phyloP scores from a whole-genome alignment of 2,113 vertebrate genomes.

The Hemicordylus capensis region DNA sequence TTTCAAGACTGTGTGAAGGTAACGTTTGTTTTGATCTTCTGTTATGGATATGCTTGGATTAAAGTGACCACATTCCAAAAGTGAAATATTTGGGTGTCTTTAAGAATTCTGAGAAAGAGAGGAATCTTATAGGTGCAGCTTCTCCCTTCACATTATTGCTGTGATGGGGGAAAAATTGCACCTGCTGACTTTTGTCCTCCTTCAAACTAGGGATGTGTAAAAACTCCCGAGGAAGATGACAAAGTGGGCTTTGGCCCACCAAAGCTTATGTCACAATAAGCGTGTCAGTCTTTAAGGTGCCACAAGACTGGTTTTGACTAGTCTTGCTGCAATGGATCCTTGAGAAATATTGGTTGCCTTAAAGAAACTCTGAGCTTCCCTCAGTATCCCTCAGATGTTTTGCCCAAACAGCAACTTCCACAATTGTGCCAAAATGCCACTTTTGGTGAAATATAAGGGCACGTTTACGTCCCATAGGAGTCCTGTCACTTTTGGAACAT shows the following conservation, averaged over 20 bases:
- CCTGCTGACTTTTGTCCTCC: background rate
- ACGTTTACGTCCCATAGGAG: background rate
- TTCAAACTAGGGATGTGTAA: background rate
- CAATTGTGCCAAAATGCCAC: background rate
- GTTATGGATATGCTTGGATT: background rate
- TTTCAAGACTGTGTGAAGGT: constrained; percentile 57
- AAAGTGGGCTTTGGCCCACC: background rate
- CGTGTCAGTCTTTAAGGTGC: background rate
- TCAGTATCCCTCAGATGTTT: background rate
- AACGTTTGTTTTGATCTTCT: constrained; percentile 57
- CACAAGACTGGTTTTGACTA: background rate
- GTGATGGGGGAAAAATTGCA: background rate
- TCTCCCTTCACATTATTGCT: background rate
- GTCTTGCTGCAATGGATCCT: background rate
- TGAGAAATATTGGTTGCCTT: background rate
- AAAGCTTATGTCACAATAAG: background rate
- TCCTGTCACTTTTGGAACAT: background rate
- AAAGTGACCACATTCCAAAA: background rate
- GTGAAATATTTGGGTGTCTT: background rate
- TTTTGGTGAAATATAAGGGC: background rate
- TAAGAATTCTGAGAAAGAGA: background rate
- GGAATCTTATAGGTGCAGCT: background rate
- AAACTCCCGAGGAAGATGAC: background rate
- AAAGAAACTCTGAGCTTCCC: background rate
- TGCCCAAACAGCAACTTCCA: background rate